phyloP scores from a whole-genome alignment of 1,140 invertebrate species.

The Notospermus geniculatus region DNA sequence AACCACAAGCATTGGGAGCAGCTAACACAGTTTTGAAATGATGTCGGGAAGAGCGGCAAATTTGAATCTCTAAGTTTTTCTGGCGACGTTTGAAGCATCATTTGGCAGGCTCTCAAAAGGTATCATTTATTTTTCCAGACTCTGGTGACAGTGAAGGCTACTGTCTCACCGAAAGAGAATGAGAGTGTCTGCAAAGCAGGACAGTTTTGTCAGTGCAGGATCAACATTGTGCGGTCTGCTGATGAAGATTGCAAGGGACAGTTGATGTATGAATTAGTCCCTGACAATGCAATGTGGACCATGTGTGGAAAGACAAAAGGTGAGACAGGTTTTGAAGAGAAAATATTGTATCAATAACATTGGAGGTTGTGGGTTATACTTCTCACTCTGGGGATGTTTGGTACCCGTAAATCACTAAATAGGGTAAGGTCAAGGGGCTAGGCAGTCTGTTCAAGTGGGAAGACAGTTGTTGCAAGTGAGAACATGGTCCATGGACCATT shows the following conservation, averaged over 20 bases:
- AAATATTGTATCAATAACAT: constrained; percentile 4
- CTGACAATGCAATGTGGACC: constrained; percentile 88
- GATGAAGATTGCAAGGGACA: constrained; percentile 55
- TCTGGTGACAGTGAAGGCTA: constrained; percentile 76
- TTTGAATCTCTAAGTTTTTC: too few species aligned
- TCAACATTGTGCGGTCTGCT: constrained; percentile 64
- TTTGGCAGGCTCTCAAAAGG: too few species aligned
- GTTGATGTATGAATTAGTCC: constrained; percentile 89
- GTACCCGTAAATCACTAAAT: too few species aligned
- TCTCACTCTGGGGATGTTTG: too few species aligned
- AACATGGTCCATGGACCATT: constrained; percentile 1
- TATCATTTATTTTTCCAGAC: constrained; percentile 62
- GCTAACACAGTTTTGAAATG: too few species aligned
- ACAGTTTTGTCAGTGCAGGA: constrained; percentile 79
- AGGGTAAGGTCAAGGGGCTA: too few species aligned
- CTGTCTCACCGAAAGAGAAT: constrained; percentile 76
- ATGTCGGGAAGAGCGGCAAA: too few species aligned
- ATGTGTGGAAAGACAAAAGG: constrained; percentile 80
- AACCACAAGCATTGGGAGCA: too few species aligned
- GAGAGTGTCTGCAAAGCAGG: constrained; percentile 84
- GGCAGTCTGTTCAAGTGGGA: too few species aligned
- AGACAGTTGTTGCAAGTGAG: too few species aligned
- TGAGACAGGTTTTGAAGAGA: constrained; percentile 11
- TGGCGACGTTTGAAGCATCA: too few species aligned
- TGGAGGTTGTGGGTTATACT: too few species aligned